Evolutionary conservation across 2,113 vertebrate genomes (phyloP).

Genomic region (Festucalex cinctus): DNA sequence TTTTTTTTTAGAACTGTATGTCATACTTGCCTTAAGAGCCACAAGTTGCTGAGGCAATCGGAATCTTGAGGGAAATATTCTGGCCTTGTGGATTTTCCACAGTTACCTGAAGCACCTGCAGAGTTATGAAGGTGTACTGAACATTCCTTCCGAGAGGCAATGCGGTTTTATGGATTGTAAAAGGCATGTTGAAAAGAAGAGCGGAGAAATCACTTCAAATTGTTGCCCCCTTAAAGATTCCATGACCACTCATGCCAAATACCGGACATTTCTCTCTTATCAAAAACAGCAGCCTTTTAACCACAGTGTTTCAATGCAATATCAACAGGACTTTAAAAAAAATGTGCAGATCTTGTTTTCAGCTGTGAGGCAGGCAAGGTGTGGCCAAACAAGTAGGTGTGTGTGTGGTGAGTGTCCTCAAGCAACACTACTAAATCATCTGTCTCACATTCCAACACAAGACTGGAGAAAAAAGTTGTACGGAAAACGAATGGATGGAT

Average conservation of each 20-base stretch:
- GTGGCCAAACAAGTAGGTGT: constrained; percentile 43
- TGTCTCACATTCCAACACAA: constrained; percentile 2
- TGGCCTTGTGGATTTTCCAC: neutral
- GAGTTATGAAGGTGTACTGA: constrained; percentile 9
- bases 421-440: constrained; percentile 12
- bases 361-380: constrained; percentile 24
- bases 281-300: neutral
- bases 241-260: constrained; percentile 13
- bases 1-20: neutral
- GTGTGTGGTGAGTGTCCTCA: constrained; percentile 21
- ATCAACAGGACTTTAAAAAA: neutral
- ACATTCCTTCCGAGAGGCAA: constrained; percentile 15
- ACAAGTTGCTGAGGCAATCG: neutral
- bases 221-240: constrained; percentile 1
- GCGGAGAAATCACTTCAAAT: constrained; percentile 12
- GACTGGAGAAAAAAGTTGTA: neutral
- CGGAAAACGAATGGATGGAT: neutral
- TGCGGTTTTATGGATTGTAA: constrained; percentile 10
- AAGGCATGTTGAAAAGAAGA: constrained; percentile 20
- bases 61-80: constrained; percentile 15
- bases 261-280: neutral
- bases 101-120: neutral
- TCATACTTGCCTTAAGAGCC: neutral
- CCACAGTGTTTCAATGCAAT: neutral
- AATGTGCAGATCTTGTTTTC: neutral